phyloP scores from a whole-genome alignment of 2,113 vertebrate genomes.

The Sander vitreus region DNA sequence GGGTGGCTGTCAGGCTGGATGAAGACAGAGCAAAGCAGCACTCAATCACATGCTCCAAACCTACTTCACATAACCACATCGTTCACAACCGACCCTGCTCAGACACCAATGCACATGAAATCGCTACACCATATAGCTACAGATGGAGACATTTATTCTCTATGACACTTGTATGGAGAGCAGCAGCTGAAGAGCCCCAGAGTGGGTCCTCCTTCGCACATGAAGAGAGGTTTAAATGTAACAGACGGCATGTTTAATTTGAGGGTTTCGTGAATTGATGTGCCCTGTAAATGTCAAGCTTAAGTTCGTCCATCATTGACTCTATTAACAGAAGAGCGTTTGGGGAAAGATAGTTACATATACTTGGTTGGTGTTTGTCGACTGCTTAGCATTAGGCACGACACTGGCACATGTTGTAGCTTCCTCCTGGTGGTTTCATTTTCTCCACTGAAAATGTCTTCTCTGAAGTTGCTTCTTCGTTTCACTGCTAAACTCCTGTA shows the following conservation, averaged over 20 bases:
- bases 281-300: conserved; percentile 47
- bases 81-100: not conserved
- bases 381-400: conserved; percentile 3
- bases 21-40: conserved; percentile 20
- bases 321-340: conserved; percentile 31
- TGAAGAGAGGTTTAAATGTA: conserved; percentile 24
- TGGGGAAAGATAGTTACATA: conserved; percentile 9
- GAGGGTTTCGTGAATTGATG: conserved; percentile 36
- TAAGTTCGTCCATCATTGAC: conserved; percentile 37
- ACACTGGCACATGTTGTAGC: conserved; percentile 10
- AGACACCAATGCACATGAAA: not conserved
- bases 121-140: not conserved
- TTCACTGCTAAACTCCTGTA: conserved; percentile 10
- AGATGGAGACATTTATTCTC: conserved; percentile 5
- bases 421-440: conserved; percentile 47
- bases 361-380: conserved; percentile 18
- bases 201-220: conserved; percentile 23
- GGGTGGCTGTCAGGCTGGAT: conserved; percentile 94
- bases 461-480: not conserved
- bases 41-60: conserved; percentile 4
- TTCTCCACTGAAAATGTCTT: conserved; percentile 7
- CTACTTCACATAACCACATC: not conserved
- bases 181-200: conserved; percentile 10
- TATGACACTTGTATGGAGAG: conserved; percentile 32
- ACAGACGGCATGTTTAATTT: conserved; percentile 43